phyloP scores from a whole-genome alignment of 1,140 invertebrate species.

The Magallana ariakensis region DNA sequence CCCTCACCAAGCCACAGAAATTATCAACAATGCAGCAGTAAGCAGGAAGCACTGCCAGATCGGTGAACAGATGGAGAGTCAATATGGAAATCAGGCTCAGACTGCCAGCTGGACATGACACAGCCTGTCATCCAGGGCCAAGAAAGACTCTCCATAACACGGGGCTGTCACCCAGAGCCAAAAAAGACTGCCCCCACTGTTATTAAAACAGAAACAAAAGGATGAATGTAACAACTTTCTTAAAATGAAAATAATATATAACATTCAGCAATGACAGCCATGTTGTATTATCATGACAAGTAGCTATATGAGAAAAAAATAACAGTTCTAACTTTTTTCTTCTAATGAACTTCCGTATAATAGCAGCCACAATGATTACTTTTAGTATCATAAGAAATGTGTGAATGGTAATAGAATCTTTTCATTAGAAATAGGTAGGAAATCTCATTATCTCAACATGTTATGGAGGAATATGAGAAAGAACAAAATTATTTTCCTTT shows the following conservation, averaged over 20 bases:
- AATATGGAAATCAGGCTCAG: not conserved
- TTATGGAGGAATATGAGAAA: not conserved
- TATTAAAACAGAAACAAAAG: not conserved
- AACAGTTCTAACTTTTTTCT: too few species aligned
- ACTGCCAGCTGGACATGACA: not conserved
- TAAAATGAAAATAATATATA: not conserved
- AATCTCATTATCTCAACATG: not conserved
- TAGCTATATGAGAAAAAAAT: not conserved
- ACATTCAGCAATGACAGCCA: not conserved
- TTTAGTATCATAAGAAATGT: slow-evolving; percentile 7
- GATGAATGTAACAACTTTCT: not conserved
- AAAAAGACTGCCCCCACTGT: not conserved
- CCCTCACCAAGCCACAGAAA: not conserved
- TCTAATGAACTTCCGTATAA: not conserved
- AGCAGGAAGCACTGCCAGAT: not conserved
- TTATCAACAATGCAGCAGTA: not conserved
- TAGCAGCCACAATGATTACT: not conserved
- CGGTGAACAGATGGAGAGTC: not conserved
- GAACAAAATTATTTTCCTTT: not conserved
- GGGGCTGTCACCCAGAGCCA: not conserved
- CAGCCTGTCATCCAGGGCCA: not conserved
- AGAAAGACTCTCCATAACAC: not conserved
- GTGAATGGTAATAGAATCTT: not conserved
- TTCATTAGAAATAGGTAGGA: not conserved
- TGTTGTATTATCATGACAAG: not conserved